Conservation (phyloP, 2,797 vertebrate genomes). For the Sylvia borin region DNA sequence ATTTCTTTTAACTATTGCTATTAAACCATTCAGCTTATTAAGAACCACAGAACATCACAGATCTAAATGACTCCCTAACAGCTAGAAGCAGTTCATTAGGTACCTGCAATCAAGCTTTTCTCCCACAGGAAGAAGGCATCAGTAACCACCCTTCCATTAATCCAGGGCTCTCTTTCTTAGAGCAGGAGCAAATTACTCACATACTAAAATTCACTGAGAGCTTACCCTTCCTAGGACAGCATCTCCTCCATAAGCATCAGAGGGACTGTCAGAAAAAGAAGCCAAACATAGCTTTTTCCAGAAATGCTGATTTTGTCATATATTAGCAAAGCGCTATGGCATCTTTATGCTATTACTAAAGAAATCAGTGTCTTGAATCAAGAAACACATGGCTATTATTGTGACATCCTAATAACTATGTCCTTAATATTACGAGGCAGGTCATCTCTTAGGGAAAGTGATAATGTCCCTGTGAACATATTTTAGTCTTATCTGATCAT, state of each 20-base stretch:
- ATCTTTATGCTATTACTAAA: not conserved
- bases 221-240: not conserved
- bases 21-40: not conserved
- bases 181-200: not conserved
- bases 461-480: not conserved
- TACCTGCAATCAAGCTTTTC: not conserved
- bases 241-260: not conserved
- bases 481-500: not conserved
- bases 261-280: not conserved
- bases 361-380: not conserved
- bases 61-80: not conserved
- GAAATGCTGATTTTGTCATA: not conserved
- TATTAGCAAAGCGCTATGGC: not conserved
- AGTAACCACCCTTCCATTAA: not conserved
- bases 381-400: not conserved
- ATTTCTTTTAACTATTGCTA: not conserved
- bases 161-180: not conserved
- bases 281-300: not conserved
- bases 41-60: not conserved
- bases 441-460: not conserved
- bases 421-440: not conserved
- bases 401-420: not conserved
- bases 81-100: not conserved
- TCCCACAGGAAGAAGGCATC: not conserved
- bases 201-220: not conserved